These are phyloP conservation scores for Probaryconus sp. DNA, from an alignment of 1,140 invertebrate genomes.

Conservation along the genomic window DNA sequence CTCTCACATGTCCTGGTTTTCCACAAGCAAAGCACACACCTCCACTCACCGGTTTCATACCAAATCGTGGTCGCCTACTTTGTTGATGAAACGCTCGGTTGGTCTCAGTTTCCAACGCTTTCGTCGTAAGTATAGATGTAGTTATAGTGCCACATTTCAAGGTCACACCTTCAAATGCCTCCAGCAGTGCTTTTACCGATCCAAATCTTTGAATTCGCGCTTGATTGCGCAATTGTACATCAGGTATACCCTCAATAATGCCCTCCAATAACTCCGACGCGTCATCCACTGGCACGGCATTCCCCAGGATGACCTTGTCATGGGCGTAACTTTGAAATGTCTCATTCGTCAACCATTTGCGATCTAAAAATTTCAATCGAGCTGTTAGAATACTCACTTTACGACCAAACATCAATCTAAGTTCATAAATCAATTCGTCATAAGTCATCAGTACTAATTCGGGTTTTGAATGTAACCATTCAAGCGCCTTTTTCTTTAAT, in stretches of 20 bases:
- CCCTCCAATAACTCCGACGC: conserved; percentile 11
- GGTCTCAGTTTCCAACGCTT: not conserved
- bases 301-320: conserved; percentile 25
- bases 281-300: conserved; percentile 19
- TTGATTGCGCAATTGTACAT: conserved; percentile 12
- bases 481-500: not conserved
- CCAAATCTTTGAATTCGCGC: conserved; percentile 24
- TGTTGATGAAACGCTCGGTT: conserved; percentile 1
- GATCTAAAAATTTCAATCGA: not conserved
- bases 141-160: not conserved
- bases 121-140: not conserved
- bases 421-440: not conserved
- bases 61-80: not conserved
- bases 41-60: not conserved
- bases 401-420: conserved; percentile 1
- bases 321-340: conserved; percentile 3
- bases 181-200: not conserved
- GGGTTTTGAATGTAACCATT: conserved; percentile 4
- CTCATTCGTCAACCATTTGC: not conserved
- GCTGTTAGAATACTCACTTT: not conserved
- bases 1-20: not conserved
- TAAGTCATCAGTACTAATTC: not conserved
- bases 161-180: conserved; percentile 16
- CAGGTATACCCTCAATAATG: conserved; percentile 27
- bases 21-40: conserved; percentile 4